A percentile compares a stretch with the other conserved stretches of the same genome.
Conservation (phyloP, 2,888 invertebrate species). For the Altica lythri region DNA sequence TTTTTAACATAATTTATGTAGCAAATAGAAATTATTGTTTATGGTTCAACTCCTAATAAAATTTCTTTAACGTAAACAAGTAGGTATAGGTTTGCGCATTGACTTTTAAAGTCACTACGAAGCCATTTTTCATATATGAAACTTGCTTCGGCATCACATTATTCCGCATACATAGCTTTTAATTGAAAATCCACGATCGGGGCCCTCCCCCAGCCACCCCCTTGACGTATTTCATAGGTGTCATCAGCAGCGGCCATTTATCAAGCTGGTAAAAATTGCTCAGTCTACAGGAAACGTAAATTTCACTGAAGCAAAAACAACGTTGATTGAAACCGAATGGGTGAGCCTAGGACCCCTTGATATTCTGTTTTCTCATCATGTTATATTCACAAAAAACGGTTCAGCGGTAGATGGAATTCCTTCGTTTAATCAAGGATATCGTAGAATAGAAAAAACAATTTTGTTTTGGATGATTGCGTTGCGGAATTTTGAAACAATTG, state of each 20-base stretch:
- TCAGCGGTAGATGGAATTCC: conserved; percentile 9
- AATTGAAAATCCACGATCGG: conserved; percentile 57
- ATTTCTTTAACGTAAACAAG: too few species aligned
- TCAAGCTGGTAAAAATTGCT: conserved; percentile 58
- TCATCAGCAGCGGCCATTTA: conserved; percentile 58
- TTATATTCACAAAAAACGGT: conserved; percentile 22
- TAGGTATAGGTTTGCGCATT: too few species aligned
- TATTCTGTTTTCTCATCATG: conserved; percentile 24
- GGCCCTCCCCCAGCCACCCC: conserved; percentile 41
- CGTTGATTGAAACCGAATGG: conserved; percentile 49
- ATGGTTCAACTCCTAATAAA: too few species aligned
- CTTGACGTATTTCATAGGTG: conserved; percentile 58
- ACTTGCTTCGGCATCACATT: conserved; percentile 52
- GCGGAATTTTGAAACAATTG: too few species aligned
- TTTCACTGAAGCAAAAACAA: conserved; percentile 54
- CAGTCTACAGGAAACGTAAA: conserved; percentile 58
- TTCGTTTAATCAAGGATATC: conserved; percentile 9
- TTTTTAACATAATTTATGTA: too few species aligned
- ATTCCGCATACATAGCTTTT: conserved; percentile 61
- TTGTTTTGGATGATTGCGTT: conserved; percentile 7
- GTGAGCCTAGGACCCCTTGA: conserved; percentile 21
- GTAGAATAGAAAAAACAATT: conserved; percentile 15
- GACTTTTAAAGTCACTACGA: conserved; percentile 21
- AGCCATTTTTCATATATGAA: conserved; percentile 36
- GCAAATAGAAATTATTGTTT: too few species aligned